Evolutionary conservation across 1,140 invertebrate genomes (phyloP).

Genomic region (Cyclargus thomasi): DNA sequence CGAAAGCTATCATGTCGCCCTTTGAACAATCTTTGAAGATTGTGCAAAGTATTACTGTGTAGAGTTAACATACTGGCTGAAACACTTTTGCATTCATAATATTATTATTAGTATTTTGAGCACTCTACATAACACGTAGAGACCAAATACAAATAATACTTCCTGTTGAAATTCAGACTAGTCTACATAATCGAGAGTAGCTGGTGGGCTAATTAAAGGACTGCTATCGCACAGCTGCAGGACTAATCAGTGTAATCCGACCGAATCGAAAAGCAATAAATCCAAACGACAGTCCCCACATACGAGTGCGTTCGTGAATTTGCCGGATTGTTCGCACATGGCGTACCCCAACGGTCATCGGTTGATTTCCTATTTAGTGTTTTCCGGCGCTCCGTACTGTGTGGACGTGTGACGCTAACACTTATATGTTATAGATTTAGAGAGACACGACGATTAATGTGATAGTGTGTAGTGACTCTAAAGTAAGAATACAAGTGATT

Average conservation of each 20-base stretch:
- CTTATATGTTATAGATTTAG: background rate
- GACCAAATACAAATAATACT: background rate
- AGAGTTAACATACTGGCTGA: too few relatives aligned
- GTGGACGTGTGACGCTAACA: conserved; percentile 43
- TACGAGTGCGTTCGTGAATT: conserved; percentile 38
- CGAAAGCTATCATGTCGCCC: too few relatives aligned
- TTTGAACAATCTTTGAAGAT: too few relatives aligned
- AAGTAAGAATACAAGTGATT: background rate
- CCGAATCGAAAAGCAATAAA: conserved; percentile 34
- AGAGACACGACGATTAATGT: background rate
- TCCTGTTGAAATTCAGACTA: background rate
- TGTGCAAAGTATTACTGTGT: too few relatives aligned
- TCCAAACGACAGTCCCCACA: conserved; percentile 37
- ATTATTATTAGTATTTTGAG: too few relatives aligned
- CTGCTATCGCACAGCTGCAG: conserved; percentile 43
- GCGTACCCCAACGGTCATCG: conserved; percentile 35
- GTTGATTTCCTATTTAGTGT: conserved; percentile 48
- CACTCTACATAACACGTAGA: background rate
- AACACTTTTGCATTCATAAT: too few relatives aligned
- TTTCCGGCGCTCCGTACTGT: conserved; percentile 39
- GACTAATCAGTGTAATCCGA: conserved; percentile 45
- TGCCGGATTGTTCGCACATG: conserved; percentile 40
- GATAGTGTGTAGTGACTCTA: background rate
- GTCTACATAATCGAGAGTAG: background rate
- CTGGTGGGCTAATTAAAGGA: conserved; percentile 7